Evolutionary conservation across 2,888 invertebrate species (phyloP), one percentile per base, ranked within the genome.

Genomic region (Leucoma salicis): DNA sequence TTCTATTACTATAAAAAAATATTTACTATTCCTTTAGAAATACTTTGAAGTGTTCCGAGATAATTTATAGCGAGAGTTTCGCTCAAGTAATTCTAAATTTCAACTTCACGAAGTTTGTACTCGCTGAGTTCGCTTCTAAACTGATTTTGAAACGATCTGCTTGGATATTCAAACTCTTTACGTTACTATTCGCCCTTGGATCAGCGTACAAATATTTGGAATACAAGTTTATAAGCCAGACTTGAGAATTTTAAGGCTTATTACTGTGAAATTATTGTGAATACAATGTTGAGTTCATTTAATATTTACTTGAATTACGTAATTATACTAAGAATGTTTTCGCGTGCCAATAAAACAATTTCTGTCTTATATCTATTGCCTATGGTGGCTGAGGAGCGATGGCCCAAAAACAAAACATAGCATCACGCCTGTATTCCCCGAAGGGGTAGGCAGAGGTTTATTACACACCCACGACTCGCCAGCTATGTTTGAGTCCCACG

Each of bases 1-100:
- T n/a, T n/a, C n/a, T n/a, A n/a, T n/a, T n/a, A n/a, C 21, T 21
- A 21, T 21, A 49, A 42, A 39, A 71, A 68, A 70, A 68, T 74
- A 73, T 81, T 77, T 79, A 75, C 70, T 79, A 80, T 81, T 80
- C 79, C 73, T 71, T 77, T 76, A 71, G 76, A 79, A 85, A 82
- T 78, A 75, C 79, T 80, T 75, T 63, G 72, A 69, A 76, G 67
- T 58, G 66, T 68, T 72, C 59, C 63, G 44, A 53, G 63, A 61
- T 64, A 81, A 84, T 82, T 80, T 80, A 81, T 82, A 64, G 72
- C 49, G 46, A 60, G 74, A 78, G 71, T 81, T 78, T 55, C 44
- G n/a, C n/a, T 46, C 42, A 74, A 80, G 76, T 72, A 73, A 81
- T 77, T 72, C 62, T 28, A 67, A 78, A 73, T 79, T 76, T 65